Base-by-base conservation (phyloP, 2,113 vertebrate species). In the Octodon degus region DNA sequence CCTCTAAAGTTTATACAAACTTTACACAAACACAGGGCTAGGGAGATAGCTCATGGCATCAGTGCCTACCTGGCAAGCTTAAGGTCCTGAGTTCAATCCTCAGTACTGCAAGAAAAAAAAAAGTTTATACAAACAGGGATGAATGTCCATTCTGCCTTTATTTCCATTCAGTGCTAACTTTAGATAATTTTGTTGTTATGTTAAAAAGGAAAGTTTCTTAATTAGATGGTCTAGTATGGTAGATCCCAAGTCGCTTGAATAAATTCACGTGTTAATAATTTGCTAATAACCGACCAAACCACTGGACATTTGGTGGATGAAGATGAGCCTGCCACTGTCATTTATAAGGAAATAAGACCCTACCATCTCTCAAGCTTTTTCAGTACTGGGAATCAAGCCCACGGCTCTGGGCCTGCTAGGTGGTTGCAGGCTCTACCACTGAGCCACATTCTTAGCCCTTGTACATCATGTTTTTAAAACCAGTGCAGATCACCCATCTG, bases 171-270 rank as follows among this genome's bases (percentile, higher is more conserved):
- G 6, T 70, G 68, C 47, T 82, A 96, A 95, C 34, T 20, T 74
- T 43, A n/a, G 43, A 89, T 67, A 0, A 91, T 97, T 96, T 91
- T 90, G 47, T 89, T 97, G 96, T 87, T 84, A 90, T 58, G 37
- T 53, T 37, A 63, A 96, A 34, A 87, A 9, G 34, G 50, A 47
- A 62, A 34, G 17, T 82, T 83, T 79, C 27, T 74, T 80, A 32
- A 47, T 13, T 84, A 53, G 55, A 30, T 87, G 53, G 27, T 80
- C 76, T 89, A 27, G 79, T 34, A 37, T 19, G 40, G 32, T 82
- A 47, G 67, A 85, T 79, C n/a, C 76, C 22, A 88, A 74, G 5
- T 82, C 72, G 27, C 68, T 85, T 91, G 58, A 93, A 17, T 34
- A 85, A 34, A 7, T 70, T 70, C 19, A 9, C 72, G 82, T 50